A percentile compares a stretch with the other conserved stretches of the same genome.
Conservation (phyloP, 2,888 invertebrate genomes). For the Chloroclysta siterata region DNA sequence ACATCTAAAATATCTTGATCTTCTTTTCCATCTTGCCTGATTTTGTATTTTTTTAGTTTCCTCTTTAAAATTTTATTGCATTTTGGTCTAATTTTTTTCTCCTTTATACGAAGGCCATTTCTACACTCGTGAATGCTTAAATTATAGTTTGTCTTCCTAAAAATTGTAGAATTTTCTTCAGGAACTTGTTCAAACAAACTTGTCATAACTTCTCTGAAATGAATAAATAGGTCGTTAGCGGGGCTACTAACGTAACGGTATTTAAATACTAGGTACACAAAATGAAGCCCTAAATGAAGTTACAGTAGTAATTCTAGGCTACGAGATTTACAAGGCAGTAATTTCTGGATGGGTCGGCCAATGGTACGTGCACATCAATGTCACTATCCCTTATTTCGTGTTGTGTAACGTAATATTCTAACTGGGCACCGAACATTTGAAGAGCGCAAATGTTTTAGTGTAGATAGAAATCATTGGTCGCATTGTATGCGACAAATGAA, state of each 20-base stretch:
- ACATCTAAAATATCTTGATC: slow-evolving; percentile 76
- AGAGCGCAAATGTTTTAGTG: too few relatives aligned
- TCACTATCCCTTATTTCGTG: too few relatives aligned
- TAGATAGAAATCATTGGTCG: background rate
- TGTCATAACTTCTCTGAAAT: slow-evolving; percentile 75
- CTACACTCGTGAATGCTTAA: slow-evolving; percentile 42
- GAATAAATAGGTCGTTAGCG: background rate
- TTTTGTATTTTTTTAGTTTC: slow-evolving; percentile 74
- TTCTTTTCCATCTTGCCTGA: slow-evolving; percentile 72
- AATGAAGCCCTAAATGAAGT: too few relatives aligned
- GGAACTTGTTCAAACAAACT: slow-evolving; percentile 52
- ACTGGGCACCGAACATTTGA: too few relatives aligned
- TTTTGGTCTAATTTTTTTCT: slow-evolving; percentile 61
- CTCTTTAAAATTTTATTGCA: slow-evolving; percentile 64
- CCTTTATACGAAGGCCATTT: slow-evolving; percentile 57
- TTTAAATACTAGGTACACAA: background rate
- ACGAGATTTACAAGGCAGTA: too few relatives aligned
- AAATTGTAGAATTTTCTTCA: slow-evolving; percentile 40
- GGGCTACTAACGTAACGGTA: background rate
- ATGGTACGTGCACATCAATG: too few relatives aligned
- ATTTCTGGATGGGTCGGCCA: too few relatives aligned
- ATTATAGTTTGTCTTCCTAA: slow-evolving; percentile 35
- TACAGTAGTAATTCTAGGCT: too few relatives aligned
- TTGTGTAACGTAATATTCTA: too few relatives aligned
- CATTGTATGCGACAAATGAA: background rate